These are phyloP conservation scores for Eilema depressum DNA, from an alignment of 2,888 invertebrate genomes.

Conservation along the genomic window DNA sequence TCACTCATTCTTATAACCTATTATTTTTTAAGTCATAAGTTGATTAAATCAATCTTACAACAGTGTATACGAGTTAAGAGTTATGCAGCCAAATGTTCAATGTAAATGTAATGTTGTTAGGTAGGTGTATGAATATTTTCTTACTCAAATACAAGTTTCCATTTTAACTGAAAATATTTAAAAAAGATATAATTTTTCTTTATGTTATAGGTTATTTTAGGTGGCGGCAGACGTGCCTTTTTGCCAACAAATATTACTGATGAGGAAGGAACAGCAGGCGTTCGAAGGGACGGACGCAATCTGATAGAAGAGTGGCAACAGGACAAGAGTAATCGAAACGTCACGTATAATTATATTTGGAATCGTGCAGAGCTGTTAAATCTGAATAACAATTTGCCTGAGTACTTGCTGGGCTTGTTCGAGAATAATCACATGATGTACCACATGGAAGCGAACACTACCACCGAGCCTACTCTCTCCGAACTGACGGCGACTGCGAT, in stretches of 20 bases:
- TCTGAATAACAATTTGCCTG: conserved; percentile 77
- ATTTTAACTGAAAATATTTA: neutral
- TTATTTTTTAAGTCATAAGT: too few relatives aligned
- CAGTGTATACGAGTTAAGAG: too few relatives aligned
- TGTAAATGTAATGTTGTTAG: neutral
- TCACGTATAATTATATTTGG: conserved; percentile 83
- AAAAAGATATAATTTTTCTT: neutral
- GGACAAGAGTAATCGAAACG: conserved; percentile 72
- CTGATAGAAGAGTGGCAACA: conserved; percentile 89
- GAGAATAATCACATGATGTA: conserved; percentile 89
- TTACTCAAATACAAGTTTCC: neutral
- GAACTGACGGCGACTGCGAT: conserved; percentile 88
- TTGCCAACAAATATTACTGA: conserved; percentile 85
- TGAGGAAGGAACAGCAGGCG: conserved; percentile 79
- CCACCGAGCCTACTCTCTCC: conserved; percentile 87
- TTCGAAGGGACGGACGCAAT: conserved; percentile 88
- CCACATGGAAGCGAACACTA: conserved; percentile 84
- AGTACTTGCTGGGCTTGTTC: conserved; percentile 89
- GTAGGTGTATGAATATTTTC: neutral
- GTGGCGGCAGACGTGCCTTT: conserved; percentile 91
- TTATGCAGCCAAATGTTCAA: neutral
- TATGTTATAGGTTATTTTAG: conserved; percentile 88
- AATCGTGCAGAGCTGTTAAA: conserved; percentile 86
- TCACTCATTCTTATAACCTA: too few relatives aligned
- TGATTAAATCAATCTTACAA: too few relatives aligned